phyloP scores from a whole-genome alignment of 2,888 invertebrate genomes.

The Drosophila antonietae region DNA sequence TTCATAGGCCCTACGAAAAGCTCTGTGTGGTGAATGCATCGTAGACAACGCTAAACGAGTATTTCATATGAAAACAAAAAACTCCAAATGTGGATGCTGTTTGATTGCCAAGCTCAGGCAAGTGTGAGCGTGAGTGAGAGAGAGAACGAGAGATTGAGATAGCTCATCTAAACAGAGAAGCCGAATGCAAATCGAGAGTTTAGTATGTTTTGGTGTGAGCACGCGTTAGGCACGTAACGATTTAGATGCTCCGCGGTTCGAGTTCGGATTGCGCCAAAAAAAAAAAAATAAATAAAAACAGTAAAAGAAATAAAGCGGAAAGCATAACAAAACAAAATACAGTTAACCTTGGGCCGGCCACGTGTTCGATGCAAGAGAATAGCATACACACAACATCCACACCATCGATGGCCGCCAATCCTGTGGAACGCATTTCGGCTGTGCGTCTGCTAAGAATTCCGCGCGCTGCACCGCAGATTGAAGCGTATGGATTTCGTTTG shows the following conservation, averaged over 20 bases:
- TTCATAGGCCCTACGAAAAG: neutral
- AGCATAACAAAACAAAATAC: neutral
- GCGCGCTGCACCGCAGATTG: slow-evolving; percentile 85
- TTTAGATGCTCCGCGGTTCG: slow-evolving; percentile 3
- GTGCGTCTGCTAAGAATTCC: slow-evolving; percentile 86
- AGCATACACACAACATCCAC: neutral
- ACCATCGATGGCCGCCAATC: neutral
- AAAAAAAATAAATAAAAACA: no score
- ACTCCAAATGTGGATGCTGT: slow-evolving; percentile 8
- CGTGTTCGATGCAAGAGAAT: slow-evolving; percentile 34
- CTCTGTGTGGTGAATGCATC: neutral
- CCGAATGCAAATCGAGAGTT: slow-evolving; percentile 7
- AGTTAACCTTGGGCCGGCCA: slow-evolving; percentile 11
- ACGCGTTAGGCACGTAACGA: neutral
- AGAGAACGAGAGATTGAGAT: neutral
- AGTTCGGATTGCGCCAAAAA: no score
- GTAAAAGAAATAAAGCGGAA: neutral
- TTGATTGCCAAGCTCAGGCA: neutral
- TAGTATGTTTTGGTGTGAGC: slow-evolving; percentile 6
- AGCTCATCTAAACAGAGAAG: neutral
- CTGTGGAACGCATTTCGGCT: slow-evolving; percentile 4
- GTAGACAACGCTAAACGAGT: neutral
- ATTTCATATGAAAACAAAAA: slow-evolving; percentile 4
- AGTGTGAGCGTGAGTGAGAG: neutral
- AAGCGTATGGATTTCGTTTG: slow-evolving; percentile 89